Conservation (phyloP, 2,113 vertebrate species). For the Bambusicola thoracicus region DNA sequence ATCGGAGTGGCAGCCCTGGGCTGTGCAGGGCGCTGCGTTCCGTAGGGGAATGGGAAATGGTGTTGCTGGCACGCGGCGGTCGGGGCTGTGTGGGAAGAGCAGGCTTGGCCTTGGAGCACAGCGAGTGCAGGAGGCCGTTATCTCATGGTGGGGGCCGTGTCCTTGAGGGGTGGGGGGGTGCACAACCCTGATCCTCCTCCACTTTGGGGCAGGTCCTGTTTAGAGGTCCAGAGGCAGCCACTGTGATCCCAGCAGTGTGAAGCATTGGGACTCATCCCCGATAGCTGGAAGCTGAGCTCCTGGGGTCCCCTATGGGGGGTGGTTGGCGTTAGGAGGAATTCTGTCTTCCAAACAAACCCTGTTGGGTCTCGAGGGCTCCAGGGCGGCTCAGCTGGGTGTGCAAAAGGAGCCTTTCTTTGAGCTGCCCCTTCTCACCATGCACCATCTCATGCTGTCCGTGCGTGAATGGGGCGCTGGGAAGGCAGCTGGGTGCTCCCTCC, state of each 20-base stretch:
- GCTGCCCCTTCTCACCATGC: background rate
- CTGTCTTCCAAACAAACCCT: background rate
- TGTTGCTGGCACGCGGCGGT: conserved; percentile 14
- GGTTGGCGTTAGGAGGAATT: background rate
- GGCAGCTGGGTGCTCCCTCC: background rate
- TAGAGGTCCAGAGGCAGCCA: background rate
- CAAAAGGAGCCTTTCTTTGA: background rate
- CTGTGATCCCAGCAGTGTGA: background rate
- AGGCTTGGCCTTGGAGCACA: conserved; percentile 62
- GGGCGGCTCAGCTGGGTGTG: background rate
- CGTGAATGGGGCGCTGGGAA: background rate
- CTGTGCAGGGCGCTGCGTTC: background rate
- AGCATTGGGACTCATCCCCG: conserved; percentile 33
- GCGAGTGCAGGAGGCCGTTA: background rate
- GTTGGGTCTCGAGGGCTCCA: background rate
- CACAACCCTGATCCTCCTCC: background rate
- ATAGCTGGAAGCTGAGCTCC: conserved; percentile 33
- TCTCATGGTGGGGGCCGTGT: background rate
- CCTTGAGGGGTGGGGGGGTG: background rate
- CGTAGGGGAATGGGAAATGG: conserved; percentile 58
- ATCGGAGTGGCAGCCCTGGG: conserved; percentile 10
- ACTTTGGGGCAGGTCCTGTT: background rate
- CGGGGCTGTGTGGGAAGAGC: background rate
- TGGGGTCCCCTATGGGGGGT: background rate
- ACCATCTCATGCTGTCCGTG: background rate